Evolutionary conservation across 1,140 invertebrate species (phyloP), one percentile per base, ranked within the genome.

Genomic region (Trachymyrmex cornetzi): DNA sequence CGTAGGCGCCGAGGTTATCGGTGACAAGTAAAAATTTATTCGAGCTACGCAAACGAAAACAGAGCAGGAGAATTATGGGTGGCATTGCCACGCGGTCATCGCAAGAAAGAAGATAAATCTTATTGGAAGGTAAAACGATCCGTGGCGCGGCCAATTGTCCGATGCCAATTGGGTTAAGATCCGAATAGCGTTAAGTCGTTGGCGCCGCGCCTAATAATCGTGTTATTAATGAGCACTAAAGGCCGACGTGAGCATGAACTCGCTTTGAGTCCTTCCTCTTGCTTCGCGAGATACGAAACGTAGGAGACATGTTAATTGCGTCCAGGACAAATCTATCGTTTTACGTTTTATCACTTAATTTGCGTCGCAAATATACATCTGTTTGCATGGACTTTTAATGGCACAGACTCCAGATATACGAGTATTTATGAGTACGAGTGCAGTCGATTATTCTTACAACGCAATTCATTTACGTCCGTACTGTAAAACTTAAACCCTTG

Each of bases 201-300:
- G 92, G 91, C 92, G 69, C 77, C 85, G 91, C 87, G 92, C 90
- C 92, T 93, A 93, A 93, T 93, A 93, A 93, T 93, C 90, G 89
- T 89, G 85, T 93, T 93, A 93, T 93, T 93, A 93, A 93, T 90
- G 90, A 92, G 88, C 87, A 19, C 63, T 87, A 75, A 75, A 87
- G 85, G 12, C 38, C 66, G 66, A 22, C 66, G 22, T 75, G 74
- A 80, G 24, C 72, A 34, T n/a, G 6, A 38, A n/a, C n/a, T 81
- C 24, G 53, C 67, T 66, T 77, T 19, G n/a, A 30, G 30, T 2
- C 16, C 16, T 55, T 6, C 50, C 2, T 38, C 61, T 44, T 69
- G 2, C 66, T 22, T 50, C 63, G 24, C 14, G 44, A 66, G 38
- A 63, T 44, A 11, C 34, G 14, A 24, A 77, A 55, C 24, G 24